phyloP scores from a whole-genome alignment of 2,797 vertebrate genomes.

The Anguilla marmorata region DNA sequence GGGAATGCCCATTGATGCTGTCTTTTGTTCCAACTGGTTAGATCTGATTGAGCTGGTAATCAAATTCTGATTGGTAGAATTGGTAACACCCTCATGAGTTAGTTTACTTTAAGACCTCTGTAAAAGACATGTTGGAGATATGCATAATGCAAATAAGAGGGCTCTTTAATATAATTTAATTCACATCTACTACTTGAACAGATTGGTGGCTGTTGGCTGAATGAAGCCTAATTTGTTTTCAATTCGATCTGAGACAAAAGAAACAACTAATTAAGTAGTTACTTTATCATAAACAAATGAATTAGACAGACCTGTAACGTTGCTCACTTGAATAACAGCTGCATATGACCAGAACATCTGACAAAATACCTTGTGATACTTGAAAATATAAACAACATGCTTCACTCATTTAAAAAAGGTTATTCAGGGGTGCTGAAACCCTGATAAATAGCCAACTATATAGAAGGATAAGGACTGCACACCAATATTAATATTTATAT shows the following conservation, averaged over 20 bases:
- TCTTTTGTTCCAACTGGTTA: not conserved
- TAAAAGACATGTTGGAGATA: not conserved
- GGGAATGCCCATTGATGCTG: not conserved
- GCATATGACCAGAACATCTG: not conserved
- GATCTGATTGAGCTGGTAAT: slow-evolving; percentile 1
- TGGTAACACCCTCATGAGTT: not conserved
- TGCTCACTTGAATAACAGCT: not conserved
- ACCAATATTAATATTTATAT: too few species aligned
- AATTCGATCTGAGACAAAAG: not conserved
- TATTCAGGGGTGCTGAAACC: not conserved
- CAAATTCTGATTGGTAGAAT: not conserved
- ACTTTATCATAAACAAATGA: not conserved
- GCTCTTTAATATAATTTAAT: not conserved
- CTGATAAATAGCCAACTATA: not conserved
- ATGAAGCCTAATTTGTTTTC: not conserved
- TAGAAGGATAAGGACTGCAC: not conserved
- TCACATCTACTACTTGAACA: not conserved
- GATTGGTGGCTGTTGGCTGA: not conserved
- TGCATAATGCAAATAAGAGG: not conserved
- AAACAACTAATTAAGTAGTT: not conserved
- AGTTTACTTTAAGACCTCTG: not conserved
- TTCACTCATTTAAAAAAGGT: not conserved
- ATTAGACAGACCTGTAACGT: not conserved
- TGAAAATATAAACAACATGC: not conserved
- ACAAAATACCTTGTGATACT: not conserved